Conservation (phyloP, 2,888 invertebrate species). For the Pediacus dermestoides region DNA sequence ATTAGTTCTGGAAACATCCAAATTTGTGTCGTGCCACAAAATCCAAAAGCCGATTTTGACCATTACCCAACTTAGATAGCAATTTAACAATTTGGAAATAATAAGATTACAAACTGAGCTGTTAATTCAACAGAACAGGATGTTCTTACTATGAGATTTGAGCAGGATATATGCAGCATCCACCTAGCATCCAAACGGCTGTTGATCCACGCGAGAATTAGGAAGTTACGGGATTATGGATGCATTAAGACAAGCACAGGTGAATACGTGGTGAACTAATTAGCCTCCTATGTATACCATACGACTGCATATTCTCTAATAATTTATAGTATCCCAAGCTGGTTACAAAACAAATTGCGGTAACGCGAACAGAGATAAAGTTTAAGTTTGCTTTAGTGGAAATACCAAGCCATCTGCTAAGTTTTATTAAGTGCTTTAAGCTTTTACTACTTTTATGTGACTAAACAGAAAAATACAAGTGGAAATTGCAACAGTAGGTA, state of each 20-base stretch:
- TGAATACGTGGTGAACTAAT: conserved; percentile 1
- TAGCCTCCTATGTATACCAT: neutral
- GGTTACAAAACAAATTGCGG: conserved; percentile 2
- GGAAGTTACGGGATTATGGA: conserved; percentile 3
- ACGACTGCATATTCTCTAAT: conserved; percentile 1
- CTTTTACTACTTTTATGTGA: conserved; percentile 1
- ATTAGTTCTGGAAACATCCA: too few relatives aligned
- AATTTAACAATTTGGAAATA: too few relatives aligned
- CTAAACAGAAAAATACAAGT: neutral
- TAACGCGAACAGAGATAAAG: neutral
- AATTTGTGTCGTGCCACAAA: too few relatives aligned
- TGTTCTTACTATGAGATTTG: too few relatives aligned
- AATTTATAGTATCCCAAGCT: conserved; percentile 2
- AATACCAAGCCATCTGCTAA: conserved; percentile 1
- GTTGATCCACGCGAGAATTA: conserved; percentile 1
- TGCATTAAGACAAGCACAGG: conserved; percentile 3
- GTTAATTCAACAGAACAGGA: too few relatives aligned
- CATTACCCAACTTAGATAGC: too few relatives aligned
- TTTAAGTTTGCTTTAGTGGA: neutral
- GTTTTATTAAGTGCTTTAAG: neutral
- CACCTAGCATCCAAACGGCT: conserved; percentile 3
- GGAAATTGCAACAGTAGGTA: too few relatives aligned
- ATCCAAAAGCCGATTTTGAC: too few relatives aligned
- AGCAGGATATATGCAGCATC: too few relatives aligned
- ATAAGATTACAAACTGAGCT: too few relatives aligned